Evolutionary conservation across 2,113 vertebrate species (phyloP), one percentile per base, ranked within the genome.

Genomic region (Pedetes capensis): DNA sequence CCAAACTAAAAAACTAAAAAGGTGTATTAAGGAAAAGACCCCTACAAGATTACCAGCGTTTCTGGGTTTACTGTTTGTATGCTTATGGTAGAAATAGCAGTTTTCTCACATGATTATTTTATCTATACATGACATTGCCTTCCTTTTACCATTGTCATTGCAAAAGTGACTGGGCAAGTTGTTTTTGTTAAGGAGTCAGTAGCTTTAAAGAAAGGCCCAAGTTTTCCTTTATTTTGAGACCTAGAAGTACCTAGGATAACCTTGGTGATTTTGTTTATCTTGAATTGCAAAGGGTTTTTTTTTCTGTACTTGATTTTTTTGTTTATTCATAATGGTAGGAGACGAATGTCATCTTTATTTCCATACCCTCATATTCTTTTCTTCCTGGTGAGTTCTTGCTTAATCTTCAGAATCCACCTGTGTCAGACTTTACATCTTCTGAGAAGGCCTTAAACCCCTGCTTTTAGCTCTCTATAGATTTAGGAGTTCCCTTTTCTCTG

Each of bases 151-250:
- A 37, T 80, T 80, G 34, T n/a, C 32, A 13, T 64, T 92, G 61
- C 34, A 68, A 79, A 61, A 71, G 47, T n/a, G 32, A 61, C 32
- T 32, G 89, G 25, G 6, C 57, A 22, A 61, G 8, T 72, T 64
- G n/a, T 89, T 86, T 87, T 63, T 66, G 18, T 71, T 86, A 81
- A 55, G 64, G 44, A 71, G 51, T 82, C 72, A 66, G 8, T 80
- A 83, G 55, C 63, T 82, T 64, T 66, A 92, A 76, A 66, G 39
- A 88, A 69, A 87, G 37, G 27, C 16, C 78, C 18, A 49, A 57
- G 32, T 61, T 92, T 78, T 95, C 8, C 20, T 81, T 69, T 68
- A 37, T 83, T 74, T 78, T 92, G 82, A 97, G 44, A 88, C 79
- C 37, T 79, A n/a, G 89, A 53, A 86, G 72, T 69, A 86, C 32